These are phyloP conservation scores for Osedax fenrisi DNA, from an alignment of 2,888 invertebrate genomes.

Conservation along the genomic window DNA sequence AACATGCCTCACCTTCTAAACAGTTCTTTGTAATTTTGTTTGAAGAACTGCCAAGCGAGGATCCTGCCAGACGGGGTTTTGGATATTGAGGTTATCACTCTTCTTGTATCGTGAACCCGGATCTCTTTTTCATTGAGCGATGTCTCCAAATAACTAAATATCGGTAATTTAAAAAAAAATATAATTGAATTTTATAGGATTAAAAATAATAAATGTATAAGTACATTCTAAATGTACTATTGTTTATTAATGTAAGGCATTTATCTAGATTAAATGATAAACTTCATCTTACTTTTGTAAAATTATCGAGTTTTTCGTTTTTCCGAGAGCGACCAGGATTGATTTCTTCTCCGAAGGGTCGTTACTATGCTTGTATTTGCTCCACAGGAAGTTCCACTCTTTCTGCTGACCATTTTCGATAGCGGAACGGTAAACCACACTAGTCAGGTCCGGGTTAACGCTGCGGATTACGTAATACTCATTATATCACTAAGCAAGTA, in stretches of 20 bases:
- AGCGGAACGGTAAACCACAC: background rate
- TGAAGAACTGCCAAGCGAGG: background rate
- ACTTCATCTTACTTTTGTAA: slow-evolving; percentile 45
- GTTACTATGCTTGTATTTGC: slow-evolving; percentile 39
- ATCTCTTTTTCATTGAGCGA: background rate
- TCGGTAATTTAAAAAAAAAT: too few species aligned
- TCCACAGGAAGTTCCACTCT: slow-evolving; percentile 48
- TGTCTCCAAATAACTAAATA: background rate
- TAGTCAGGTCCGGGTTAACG: background rate
- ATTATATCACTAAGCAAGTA: too few species aligned
- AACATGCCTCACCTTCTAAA: too few species aligned
- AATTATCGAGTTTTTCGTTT: slow-evolving; percentile 41
- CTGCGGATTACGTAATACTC: too few species aligned
- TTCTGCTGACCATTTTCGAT: background rate
- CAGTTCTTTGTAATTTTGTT: background rate
- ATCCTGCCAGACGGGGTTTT: background rate
- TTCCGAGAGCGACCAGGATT: slow-evolving; percentile 42
- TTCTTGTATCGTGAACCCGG: background rate
- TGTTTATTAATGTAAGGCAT: too few species aligned
- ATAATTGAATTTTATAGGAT: too few species aligned
- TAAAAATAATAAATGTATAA: too few species aligned
- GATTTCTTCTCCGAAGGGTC: slow-evolving; percentile 45
- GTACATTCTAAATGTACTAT: too few species aligned
- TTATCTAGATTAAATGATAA: too few species aligned
- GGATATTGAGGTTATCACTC: background rate